Base-by-base conservation (phyloP, 2,888 invertebrate genomes). In the Alcis repandata region DNA sequence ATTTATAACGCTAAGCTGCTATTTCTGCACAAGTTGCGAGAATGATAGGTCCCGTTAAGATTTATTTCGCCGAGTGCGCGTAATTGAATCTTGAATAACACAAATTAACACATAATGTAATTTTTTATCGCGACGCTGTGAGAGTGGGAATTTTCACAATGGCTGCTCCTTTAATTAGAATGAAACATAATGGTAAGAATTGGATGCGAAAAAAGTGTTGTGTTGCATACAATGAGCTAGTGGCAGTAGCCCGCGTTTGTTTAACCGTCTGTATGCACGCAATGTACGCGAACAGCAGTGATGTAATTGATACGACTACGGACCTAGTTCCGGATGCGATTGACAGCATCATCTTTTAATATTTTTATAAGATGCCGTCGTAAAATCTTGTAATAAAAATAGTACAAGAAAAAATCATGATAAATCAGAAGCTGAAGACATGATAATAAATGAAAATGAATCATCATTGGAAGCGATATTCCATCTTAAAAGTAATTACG, bases 61-160 rank as follows among this genome's bases (percentile, higher is more conserved):
- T 64, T 68, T 67, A 68, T 73, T 68, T 73, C 58, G 59, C 64
- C 58, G 60, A 60, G 71, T 66, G 53, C 67, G 57, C 52, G 75
- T 75, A 80, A 74, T 79, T 78, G 79, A 80, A 82, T 84, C 76
- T 80, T 77, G 80, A 81, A 80, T 83, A 82, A 79, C 79, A 74
- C 76, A 78, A 79, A 85, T 86, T 85, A 78, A 77, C 84, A 85
- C 83, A 82, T 83, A 85, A 86, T 85, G 83, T 77, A 62, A 75
- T 85, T 83, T 83, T 85, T 87, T 79, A 60, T 82, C 69, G 67
- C 65, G 41, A 65, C 58, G 64, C 71, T 84, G 84, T 87, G 86
- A 79, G 87, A 86, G 79, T 86, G 86, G 79, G 87, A 88, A 86
- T 80, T 78, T 80, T 80, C 77, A 83, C 86, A 87, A 87, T 84